Evolutionary conservation across 2,113 vertebrate species (phyloP).

Genomic region (Pterocles orientalis): DNA sequence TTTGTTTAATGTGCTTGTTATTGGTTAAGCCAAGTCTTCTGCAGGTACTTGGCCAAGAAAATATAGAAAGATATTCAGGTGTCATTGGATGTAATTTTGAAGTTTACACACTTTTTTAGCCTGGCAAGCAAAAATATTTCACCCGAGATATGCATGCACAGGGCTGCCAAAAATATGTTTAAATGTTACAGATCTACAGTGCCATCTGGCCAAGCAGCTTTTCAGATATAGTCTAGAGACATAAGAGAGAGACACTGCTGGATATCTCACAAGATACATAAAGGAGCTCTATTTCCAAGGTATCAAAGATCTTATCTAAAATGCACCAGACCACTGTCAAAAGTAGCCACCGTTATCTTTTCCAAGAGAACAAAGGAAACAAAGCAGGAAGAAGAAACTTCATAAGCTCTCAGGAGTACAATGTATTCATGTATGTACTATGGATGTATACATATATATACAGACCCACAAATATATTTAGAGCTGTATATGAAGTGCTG

Average conservation of each 20-base stretch:
- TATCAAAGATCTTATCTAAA: background rate
- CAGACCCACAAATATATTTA: background rate
- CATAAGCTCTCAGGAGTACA: background rate
- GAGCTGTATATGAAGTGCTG: background rate
- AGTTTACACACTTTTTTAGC: slow-evolving; percentile 62
- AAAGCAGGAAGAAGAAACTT: background rate
- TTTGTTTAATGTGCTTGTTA: background rate
- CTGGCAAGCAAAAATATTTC: slow-evolving; percentile 65
- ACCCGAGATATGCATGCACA: slow-evolving; percentile 30
- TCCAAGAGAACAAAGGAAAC: background rate
- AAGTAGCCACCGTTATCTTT: background rate
- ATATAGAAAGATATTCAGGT: background rate
- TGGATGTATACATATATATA: background rate
- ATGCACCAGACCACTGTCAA: background rate
- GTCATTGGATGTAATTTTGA: slow-evolving; percentile 19
- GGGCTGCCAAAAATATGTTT: slow-evolving; percentile 55
- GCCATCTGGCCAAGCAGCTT: slow-evolving; percentile 61
- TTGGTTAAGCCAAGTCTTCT: background rate
- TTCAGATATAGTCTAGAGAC: slow-evolving; percentile 31
- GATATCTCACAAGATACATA: background rate
- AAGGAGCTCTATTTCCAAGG: background rate
- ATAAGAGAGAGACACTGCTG: slow-evolving; percentile 7
- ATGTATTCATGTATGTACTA: fast-evolving
- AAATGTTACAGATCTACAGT: slow-evolving; percentile 46
- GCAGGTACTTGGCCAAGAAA: background rate